Evolutionary conservation across 2,113 vertebrate genomes (phyloP), one percentile per base, ranked within the genome.

Genomic region (Melospiza georgiana): DNA sequence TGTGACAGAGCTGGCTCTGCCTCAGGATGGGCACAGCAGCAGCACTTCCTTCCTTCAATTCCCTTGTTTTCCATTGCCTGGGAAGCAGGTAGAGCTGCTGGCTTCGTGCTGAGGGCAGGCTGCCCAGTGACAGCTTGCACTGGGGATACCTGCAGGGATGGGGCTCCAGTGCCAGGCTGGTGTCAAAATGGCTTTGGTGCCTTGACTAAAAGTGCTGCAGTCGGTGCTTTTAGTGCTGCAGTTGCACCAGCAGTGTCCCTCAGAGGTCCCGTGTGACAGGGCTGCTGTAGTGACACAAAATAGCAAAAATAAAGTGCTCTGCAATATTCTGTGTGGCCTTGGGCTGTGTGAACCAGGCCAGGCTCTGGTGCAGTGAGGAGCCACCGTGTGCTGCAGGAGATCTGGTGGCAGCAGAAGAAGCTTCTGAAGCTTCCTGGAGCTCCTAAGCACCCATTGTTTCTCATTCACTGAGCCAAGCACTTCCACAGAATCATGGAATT

Each of bases 41-140:
- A 61, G 58, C 9, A 2, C 48, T 87, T 52, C 24, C 77, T 65
- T 43, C 49, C 68, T 43, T 68, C n/a, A 35, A 76, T 74, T 20
- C 30, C 80, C 4, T 3, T 33, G n/a, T 71, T 31, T 39, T 24
- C 68, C 51, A 25, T 8, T 58, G 43, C n/a, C 68, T 68, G 54
- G 3, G 48, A 37, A 76, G 57, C 51, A 2, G 5, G 62, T 6
- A 25, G 48, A 76, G 54, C 67, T 87, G 51, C 46, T 79, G 81
- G 92, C 94, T 87, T 19, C 77, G 33, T 48, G 78, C 2, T 0
- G 51, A 73, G 28, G 71, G 75, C 91, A 78, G 55, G 39, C 55
- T 91, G 80, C 84, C 63, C 78, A 49, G 89, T 14, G 68, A 87
- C 86, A 92, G 87, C 87, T 72, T 68, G 49, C 54, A 41, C 48